Evolutionary conservation across 2,888 invertebrate genomes (phyloP), one percentile per base, ranked within the genome.

Genomic region (Oligia fasciuncula): DNA sequence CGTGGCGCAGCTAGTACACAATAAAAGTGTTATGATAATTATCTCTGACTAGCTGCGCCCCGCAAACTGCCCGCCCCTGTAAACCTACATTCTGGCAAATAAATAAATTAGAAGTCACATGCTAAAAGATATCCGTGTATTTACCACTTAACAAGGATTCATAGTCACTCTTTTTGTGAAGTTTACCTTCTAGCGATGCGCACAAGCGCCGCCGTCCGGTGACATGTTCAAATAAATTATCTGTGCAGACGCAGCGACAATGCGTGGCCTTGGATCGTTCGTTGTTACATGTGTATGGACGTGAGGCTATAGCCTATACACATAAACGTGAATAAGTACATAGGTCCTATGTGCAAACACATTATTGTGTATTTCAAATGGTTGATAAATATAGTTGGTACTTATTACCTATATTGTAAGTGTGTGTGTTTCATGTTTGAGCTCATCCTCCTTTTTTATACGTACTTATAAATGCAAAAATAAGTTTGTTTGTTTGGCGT

Each of bases 251-350:
- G 65, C 86, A 75, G 57, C 60, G 35, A 75, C 78, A 71, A 68
- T 63, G 46, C 19, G 40, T 14, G 73, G 9, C 87, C 87, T 85
- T 86, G 76, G 1, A 69, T 65, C 63, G 60, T 79, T 73, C n/a
- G 70, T 9, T 62, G 69, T 60, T 62, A 78, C 68, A 74, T 62
- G 13, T 71, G 14, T 63, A 13, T n/a, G 71, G 29, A 86, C 86
- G 84, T 85, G 83, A 67, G 4, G 46, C 67, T 76, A 74, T 72
- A 67, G 4, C 40, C 67, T 76, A 74, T 72, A 79, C 43, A 76
- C 35, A 51, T 66, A 69, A 66, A 60, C 66, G 29, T 68, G 54
- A 54, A 68, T 62, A 63, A 62, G n/a, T 70, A 70, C 3, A 8
- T 74, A 43, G 19, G 5, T 51, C 29, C 0, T 66, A 57, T 62